Evolutionary conservation across 2,888 invertebrate species (phyloP), one percentile per base, ranked within the genome.

Genomic region (Idaea dimidiata): DNA sequence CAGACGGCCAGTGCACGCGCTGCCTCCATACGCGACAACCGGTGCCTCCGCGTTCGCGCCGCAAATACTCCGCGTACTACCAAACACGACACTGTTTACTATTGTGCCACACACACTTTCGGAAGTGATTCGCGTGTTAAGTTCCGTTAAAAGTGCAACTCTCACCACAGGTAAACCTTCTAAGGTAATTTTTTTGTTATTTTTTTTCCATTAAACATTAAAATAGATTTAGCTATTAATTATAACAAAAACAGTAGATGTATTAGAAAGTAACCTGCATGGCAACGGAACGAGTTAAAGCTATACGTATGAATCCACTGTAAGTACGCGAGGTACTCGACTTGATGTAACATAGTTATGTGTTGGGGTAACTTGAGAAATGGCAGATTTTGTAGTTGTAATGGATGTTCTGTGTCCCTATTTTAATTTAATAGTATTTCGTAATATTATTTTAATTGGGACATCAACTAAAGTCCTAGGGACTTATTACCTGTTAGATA

Each of bases 191-290:
- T 70, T 61, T 65, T 1, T 5, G 5, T 24, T n/a, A n/a, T n/a
- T n/a, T 68, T 57, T 59, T 60, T 57, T 70, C 71, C 72, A 66
- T 66, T 16, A 64, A 65, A 59, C 61, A 60, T 33, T 17, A 55
- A 43, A 60, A 58, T 62, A 57, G 62, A 59, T 54, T 62, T 16
- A 56, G 61, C 17, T 43, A 60, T 59, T 60, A 57, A 62, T 64
- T 68, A 65, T 65, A 56, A 69, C 66, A 69, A 74, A 75, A 73
- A 76, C 73, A 77, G 75, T 75, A 83, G 86, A 83, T 84, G 82
- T 86, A 87, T 89, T 90, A 90, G 90, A 90, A 90, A 90, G 90
- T 90, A 79, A 84, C 82, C 84, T 87, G 84, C 84, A 86, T 88
- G 84, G 86, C 84, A 85, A 84, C 82, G 80, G 82, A 87, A 87